Evolutionary conservation across 1,140 invertebrate species (phyloP), one percentile per base, ranked within the genome.

Genomic region (Zaprionus kolodkinae): DNA sequence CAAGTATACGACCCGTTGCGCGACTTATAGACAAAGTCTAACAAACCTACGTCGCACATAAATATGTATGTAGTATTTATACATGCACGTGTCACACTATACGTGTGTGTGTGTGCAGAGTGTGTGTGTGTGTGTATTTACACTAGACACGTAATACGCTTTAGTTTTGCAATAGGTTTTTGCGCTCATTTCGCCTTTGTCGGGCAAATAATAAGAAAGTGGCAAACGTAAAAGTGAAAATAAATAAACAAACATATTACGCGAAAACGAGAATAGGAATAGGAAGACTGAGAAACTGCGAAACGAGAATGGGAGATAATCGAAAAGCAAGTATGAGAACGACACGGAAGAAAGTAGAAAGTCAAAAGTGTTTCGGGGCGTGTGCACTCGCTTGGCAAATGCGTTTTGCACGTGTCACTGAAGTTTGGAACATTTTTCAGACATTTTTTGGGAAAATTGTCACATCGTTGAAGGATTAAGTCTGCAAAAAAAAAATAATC

Each of bases 1-100:
- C 67, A 77, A 88, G 83, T 48, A 88, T 87, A 87, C 84, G 80
- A 71, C 67, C 56, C 67, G 67, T 69, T 69, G 35, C 25, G 59
- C 72, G 52, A 57, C 72, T 57, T 70, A 75, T 70, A 63, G 60
- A 64, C 72, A 65, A 65, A 54, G 57, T 61, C 38, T 55, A 61
- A 38, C 43, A 40, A 27, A 27, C 13, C 48, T 73, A 66, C 36
- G 60, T 54, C 12, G 13, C 60, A 56, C 35, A 54, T 35, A 50
- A 17, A 56, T 9, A 36, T 56, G 33, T 43, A 55, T 40, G 27
- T 13, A 3, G 3, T 38, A 45, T 27, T 6, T 74, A 70, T 63
- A 52, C 43, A 61, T 59, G 67, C 25, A 74, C 60, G 68, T 59
- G 43, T 61, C 30, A 62, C 38, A 63, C 52, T 68, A 61, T 68